Conservation (phyloP, 2,888 invertebrate species). For the Melipona beecheii region DNA sequence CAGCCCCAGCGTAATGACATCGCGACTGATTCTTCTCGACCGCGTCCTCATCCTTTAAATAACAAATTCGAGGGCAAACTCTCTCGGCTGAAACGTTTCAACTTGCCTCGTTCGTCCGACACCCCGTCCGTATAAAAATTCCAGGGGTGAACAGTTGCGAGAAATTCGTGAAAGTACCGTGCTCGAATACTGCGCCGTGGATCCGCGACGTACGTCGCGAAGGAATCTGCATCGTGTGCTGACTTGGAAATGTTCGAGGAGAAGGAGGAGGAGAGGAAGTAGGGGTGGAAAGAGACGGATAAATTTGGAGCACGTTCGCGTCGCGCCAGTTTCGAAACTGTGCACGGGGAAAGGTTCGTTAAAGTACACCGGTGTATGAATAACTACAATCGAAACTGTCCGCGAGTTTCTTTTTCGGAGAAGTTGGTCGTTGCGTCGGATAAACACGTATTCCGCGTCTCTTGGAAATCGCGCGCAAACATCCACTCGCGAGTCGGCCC, state of each 20-base stretch:
- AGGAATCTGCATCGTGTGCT: conserved; percentile 15
- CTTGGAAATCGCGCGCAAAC: conserved; percentile 19
- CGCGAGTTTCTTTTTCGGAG: conserved; percentile 8
- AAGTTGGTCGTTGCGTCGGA: conserved; percentile 14
- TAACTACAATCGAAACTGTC: conserved; percentile 38
- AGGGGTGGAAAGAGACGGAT: not conserved
- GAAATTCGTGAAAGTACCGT: conserved; percentile 18
- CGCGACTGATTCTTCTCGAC: not conserved
- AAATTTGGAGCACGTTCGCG: conserved; percentile 16
- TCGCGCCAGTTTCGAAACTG: conserved; percentile 32
- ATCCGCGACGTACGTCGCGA: not conserved
- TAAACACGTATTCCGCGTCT: conserved; percentile 29
- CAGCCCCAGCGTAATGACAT: not conserved
- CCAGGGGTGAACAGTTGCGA: too few species aligned
- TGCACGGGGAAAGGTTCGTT: conserved; percentile 31
- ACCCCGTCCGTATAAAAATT: conserved; percentile 10
- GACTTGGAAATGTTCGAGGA: conserved; percentile 10
- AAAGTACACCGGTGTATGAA: conserved; percentile 40
- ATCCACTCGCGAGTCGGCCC: not conserved
- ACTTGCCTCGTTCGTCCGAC: not conserved
- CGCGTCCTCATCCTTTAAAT: not conserved
- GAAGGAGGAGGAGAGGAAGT: not conserved
- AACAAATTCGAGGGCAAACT: not conserved
- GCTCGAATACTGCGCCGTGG: not conserved
- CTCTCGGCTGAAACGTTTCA: not conserved